Conservation (phyloP, 1,140 invertebrate genomes). For the Lithobius niger region DNA sequence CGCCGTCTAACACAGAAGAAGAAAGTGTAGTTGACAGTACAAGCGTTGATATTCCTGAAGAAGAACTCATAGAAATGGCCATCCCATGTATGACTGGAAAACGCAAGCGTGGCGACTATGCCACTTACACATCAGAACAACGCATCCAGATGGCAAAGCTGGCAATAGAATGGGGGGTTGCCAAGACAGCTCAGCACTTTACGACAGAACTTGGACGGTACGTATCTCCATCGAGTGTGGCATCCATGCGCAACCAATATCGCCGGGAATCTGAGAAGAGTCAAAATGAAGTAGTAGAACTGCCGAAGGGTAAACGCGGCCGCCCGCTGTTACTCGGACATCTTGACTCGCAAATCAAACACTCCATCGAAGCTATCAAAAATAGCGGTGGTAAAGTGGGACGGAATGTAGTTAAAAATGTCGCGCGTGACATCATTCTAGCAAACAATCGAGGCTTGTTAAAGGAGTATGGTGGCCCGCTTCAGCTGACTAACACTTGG, state of each 20-base stretch:
- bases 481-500: slow-evolving; percentile 5
- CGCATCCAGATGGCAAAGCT: slow-evolving; percentile 3
- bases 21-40: background rate
- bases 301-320: slow-evolving; percentile 2
- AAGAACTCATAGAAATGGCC: slow-evolving; percentile 6
- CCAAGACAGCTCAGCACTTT: slow-evolving; percentile 4
- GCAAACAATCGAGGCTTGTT: background rate
- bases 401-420: slow-evolving; percentile 1
- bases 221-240: slow-evolving; percentile 4
- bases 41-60: background rate
- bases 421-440: background rate
- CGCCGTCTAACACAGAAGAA: background rate
- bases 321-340: background rate
- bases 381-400: slow-evolving; percentile 1
- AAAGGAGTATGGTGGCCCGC: slow-evolving; percentile 5
- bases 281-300: background rate
- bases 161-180: slow-evolving; percentile 2
- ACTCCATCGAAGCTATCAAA: slow-evolving; percentile 1
- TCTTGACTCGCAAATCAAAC: slow-evolving; percentile 2
- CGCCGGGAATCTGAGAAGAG: background rate
- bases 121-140: slow-evolving; percentile 5
- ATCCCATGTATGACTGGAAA: slow-evolving; percentile 4
- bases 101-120: slow-evolving; percentile 3
- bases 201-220: slow-evolving; percentile 1
- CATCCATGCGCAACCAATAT: slow-evolving; percentile 6